Evolutionary conservation across 2,888 invertebrate genomes (phyloP).

Genomic region (Drosophila subquinaria): DNA sequence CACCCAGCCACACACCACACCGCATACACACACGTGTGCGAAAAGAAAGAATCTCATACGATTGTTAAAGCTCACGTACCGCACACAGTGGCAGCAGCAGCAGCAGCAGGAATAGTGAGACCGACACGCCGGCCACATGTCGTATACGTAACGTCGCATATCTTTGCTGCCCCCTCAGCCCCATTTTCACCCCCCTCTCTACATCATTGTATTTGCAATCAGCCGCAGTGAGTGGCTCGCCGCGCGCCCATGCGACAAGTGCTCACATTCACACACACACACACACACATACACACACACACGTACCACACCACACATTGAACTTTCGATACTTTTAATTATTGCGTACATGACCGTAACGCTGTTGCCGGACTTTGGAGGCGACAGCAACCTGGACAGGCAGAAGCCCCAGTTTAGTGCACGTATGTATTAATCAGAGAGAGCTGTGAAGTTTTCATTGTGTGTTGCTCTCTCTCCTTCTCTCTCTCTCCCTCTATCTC

Average conservation of each 20-base stretch:
- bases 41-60: conserved; percentile 64
- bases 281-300: conserved; percentile 32
- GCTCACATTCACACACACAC: conserved; percentile 51
- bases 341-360: conserved; percentile 81
- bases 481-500: neutral
- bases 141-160: conserved; percentile 78
- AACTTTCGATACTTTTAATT: conserved; percentile 82
- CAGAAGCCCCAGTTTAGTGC: conserved; percentile 60
- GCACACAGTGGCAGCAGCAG: conserved; percentile 49
- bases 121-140: conserved; percentile 65
- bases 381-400: conserved; percentile 40
- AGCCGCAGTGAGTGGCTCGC: conserved; percentile 69
- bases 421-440: conserved; percentile 77
- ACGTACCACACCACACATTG: conserved; percentile 23
- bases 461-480: conserved; percentile 10
- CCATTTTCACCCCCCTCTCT: conserved; percentile 1
- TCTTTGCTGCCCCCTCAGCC: conserved; percentile 49
- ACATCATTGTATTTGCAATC: conserved; percentile 70
- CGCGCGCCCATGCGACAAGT: conserved; percentile 78
- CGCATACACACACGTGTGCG: conserved; percentile 17
- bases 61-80: conserved; percentile 78
- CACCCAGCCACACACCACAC: conserved; percentile 16
- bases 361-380: conserved; percentile 71
- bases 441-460: conserved; percentile 66
- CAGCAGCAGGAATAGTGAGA: conserved; percentile 34